Conservation (phyloP, 2,113 vertebrate species). For the Lutjanus erythropterus region DNA sequence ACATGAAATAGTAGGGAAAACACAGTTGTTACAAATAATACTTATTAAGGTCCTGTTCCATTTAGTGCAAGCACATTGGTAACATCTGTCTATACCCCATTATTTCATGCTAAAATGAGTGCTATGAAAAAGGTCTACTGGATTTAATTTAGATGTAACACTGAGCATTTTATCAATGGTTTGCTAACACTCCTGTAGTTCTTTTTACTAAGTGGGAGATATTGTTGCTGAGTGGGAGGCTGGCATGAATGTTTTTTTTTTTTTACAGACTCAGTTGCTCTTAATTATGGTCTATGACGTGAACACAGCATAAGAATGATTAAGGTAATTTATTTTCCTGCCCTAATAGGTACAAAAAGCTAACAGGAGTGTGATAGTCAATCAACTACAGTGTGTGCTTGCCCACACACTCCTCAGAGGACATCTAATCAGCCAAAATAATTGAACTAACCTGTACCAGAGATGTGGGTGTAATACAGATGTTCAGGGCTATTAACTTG, state of each 20-base stretch:
- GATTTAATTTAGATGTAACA: not conserved
- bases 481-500: not conserved
- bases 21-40: too few species aligned
- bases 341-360: conserved; percentile 1
- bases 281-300: not conserved
- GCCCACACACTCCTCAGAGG: conserved; percentile 5
- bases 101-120: too few species aligned
- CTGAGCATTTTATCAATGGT: not conserved
- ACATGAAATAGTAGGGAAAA: too few species aligned
- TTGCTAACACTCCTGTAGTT: not conserved
- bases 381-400: not conserved
- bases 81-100: too few species aligned
- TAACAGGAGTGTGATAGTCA: not conserved
- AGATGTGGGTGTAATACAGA: not conserved
- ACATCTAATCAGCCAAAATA: not conserved
- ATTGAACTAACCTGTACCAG: not conserved
- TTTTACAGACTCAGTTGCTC: not conserved
- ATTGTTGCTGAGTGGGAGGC: not conserved
- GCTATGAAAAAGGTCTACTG: too few species aligned
- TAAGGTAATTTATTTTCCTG: not conserved
- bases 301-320: not conserved
- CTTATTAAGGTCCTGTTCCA: too few species aligned
- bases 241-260: not conserved
- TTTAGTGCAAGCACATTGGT: too few species aligned
- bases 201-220: not conserved